Percentiles rank a stretch among this genome's conserved stretches.
Evolutionary conservation across 1,140 invertebrate genomes (phyloP).

Genomic region (Bombyx mandarina): DNA sequence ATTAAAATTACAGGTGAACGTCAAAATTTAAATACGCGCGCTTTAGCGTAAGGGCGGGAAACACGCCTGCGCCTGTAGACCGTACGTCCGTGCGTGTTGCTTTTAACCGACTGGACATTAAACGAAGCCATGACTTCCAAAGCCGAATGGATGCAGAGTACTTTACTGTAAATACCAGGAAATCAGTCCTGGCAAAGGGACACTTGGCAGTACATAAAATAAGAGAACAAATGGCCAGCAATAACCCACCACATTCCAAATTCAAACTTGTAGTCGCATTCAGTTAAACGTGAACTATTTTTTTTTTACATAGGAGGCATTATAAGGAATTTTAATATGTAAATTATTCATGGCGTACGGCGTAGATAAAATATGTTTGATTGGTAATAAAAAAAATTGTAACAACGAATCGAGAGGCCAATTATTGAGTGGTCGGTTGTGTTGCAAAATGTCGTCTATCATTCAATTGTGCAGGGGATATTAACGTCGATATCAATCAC

Average conservation of each 20-base stretch:
- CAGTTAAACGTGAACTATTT: too few species aligned
- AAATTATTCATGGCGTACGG: too few species aligned
- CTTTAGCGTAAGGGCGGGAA: slow-evolving; percentile 13
- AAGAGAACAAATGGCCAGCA: too few species aligned
- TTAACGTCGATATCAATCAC: slow-evolving; percentile 38
- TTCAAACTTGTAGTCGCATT: too few species aligned
- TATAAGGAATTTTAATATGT: too few species aligned
- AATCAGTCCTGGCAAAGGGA: slow-evolving; percentile 24
- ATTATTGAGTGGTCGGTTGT: slow-evolving; percentile 31
- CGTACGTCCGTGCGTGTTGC: slow-evolving; percentile 29
- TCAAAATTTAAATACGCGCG: slow-evolving; percentile 2
- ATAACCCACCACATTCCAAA: too few species aligned
- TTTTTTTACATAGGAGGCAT: too few species aligned
- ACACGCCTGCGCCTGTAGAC: slow-evolving; percentile 16
- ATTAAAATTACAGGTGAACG: too few species aligned
- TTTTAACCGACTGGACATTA: slow-evolving; percentile 42
- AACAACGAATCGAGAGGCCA: slow-evolving; percentile 19
- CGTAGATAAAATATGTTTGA: slow-evolving; percentile 16
- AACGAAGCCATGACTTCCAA: slow-evolving; percentile 35
- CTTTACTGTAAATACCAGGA: slow-evolving; percentile 24
- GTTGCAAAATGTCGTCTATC: slow-evolving; percentile 46
- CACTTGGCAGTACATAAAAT: slow-evolving; percentile 12
- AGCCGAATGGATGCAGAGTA: slow-evolving; percentile 24
- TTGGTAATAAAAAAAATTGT: slow-evolving; percentile 22
- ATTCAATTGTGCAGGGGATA: slow-evolving; percentile 45